Conservation (phyloP, 2,113 vertebrate species). For the Oenanthe oenanthe region DNA sequence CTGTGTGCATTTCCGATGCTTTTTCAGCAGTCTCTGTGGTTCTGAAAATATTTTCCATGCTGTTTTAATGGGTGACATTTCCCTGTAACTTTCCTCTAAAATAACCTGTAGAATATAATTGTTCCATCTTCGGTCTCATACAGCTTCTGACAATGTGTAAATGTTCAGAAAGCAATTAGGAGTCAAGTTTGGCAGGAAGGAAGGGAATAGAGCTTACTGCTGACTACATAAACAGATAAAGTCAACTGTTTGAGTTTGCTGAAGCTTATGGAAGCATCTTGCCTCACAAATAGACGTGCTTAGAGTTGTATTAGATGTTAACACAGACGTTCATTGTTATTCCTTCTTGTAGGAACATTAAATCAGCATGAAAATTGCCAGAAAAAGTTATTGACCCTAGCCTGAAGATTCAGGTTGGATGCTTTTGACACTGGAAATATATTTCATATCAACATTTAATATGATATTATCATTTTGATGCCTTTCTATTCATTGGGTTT, state of each 20-base stretch:
- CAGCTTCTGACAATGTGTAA: slow-evolving; percentile 42
- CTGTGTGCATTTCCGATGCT: neutral
- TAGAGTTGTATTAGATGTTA: neutral
- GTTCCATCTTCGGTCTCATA: neutral
- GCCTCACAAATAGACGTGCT: neutral
- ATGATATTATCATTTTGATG: neutral
- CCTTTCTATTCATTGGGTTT: neutral
- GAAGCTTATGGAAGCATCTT: slow-evolving; percentile 20
- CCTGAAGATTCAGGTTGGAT: neutral
- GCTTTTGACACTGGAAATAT: neutral
- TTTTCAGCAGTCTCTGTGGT: neutral
- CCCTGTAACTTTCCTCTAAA: neutral
- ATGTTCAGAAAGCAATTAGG: slow-evolving; percentile 51
- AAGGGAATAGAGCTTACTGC: neutral
- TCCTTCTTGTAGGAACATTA: neutral
- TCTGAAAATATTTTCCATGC: neutral
- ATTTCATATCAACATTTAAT: neutral
- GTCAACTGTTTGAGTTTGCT: slow-evolving; percentile 30
- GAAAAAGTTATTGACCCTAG: neutral
- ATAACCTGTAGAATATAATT: slow-evolving; percentile 38
- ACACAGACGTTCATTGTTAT: neutral
- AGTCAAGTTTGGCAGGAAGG: slow-evolving; percentile 5
- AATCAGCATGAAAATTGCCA: neutral
- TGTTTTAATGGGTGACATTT: slow-evolving; percentile 19
- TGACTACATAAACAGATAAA: slow-evolving; percentile 41